These are phyloP conservation scores for Perognathus longimembris DNA, from an alignment of 2,113 vertebrate species.

Conservation along the genomic window DNA sequence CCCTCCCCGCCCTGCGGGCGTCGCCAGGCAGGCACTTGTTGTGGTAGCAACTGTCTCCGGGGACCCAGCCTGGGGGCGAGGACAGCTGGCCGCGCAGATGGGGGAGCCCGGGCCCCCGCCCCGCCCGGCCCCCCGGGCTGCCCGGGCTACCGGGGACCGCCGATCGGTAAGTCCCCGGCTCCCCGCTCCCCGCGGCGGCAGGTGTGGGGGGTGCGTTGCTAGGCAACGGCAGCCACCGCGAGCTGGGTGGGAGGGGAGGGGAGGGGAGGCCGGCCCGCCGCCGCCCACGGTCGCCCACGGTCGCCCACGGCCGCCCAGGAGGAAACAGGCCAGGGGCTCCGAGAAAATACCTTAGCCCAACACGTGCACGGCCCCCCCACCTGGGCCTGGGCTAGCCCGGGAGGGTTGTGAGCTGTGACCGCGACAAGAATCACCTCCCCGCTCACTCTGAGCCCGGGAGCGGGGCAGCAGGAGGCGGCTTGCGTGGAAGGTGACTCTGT, in stretches of 20 bases:
- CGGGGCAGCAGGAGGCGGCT: neutral
- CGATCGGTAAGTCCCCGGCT: conserved; percentile 69
- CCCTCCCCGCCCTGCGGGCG: neutral
- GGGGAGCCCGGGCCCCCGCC: conserved; percentile 51
- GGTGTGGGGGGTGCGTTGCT: conserved; percentile 43
- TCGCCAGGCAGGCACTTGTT: conserved; percentile 72
- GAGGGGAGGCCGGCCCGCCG: too few relatives aligned
- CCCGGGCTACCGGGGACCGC: neutral
- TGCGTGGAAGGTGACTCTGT: neutral
- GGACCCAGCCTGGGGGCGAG: conserved; percentile 14
- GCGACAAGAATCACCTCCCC: neutral
- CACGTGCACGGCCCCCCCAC: neutral
- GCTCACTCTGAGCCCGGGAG: neutral
- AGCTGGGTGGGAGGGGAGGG: neutral
- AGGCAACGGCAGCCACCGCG: conserved; percentile 46
- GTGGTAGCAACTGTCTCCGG: conserved; percentile 71
- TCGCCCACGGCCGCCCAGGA: neutral
- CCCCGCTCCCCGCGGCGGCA: conserved; percentile 6
- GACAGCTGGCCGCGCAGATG: conserved; percentile 46
- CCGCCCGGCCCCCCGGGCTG: neutral
- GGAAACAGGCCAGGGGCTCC: neutral
- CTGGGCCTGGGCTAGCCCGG: neutral
- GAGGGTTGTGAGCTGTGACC: too few relatives aligned
- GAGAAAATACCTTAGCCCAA: neutral
- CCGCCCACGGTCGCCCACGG: neutral